These are phyloP conservation scores for Notarius lentiginosus DNA, from an alignment of 2,113 vertebrate species.

Conservation along the genomic window DNA sequence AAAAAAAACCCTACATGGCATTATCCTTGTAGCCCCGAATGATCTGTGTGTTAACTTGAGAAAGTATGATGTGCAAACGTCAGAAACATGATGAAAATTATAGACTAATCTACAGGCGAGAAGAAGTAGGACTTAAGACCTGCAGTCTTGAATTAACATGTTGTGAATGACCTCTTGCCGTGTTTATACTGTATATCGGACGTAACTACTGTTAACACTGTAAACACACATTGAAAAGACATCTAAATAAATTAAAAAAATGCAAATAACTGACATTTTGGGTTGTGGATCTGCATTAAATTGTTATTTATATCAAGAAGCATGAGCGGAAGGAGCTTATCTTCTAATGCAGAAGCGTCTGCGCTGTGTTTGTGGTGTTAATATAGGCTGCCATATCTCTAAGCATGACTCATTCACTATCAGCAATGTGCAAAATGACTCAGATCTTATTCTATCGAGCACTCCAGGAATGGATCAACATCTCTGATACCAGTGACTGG, in stretches of 20 bases:
- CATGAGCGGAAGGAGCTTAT: background rate
- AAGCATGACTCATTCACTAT: constrained; percentile 6
- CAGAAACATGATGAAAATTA: background rate
- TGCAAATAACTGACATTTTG: background rate
- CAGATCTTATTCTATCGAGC: background rate
- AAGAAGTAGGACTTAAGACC: background rate
- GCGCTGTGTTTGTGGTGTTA: background rate
- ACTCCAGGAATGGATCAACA: background rate
- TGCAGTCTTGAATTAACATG: background rate
- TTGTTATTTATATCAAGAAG: background rate
- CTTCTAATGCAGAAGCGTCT: background rate
- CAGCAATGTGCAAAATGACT: background rate
- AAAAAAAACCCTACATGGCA: background rate
- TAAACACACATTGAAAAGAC: background rate
- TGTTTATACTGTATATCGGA: background rate
- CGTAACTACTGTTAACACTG: background rate
- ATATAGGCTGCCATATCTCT: background rate
- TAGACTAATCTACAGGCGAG: background rate
- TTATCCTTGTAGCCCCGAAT: background rate
- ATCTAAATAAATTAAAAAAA: background rate
- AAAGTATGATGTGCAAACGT: background rate
- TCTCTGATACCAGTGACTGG: background rate
- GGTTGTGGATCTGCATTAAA: background rate
- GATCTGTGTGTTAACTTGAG: background rate
- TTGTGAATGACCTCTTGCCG: background rate